A percentile compares a stretch with the other conserved stretches of the same genome.
These are phyloP conservation scores for Mantis religiosa DNA, from an alignment of 2,888 invertebrate species.

Conservation along the genomic window DNA sequence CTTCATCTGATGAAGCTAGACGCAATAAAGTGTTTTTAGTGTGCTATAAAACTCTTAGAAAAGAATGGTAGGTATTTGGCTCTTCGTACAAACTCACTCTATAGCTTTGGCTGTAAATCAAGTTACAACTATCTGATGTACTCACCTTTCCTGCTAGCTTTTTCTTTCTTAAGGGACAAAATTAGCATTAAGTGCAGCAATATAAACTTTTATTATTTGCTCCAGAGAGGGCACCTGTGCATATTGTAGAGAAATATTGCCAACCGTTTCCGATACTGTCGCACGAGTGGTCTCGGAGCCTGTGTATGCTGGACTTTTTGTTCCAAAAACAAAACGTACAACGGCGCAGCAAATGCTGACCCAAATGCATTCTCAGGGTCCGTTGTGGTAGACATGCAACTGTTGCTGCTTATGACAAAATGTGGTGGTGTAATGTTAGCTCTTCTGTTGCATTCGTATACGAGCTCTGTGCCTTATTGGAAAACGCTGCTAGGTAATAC, in stretches of 20 bases:
- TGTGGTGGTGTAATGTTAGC: background rate
- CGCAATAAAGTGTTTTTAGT: background rate
- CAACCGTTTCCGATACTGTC: too few relatives aligned
- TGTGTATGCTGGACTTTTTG: background rate
- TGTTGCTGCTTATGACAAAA: background rate
- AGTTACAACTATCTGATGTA: background rate
- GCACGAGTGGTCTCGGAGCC: background rate
- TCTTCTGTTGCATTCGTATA: background rate
- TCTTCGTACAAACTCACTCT: background rate
- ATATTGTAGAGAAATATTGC: background rate
- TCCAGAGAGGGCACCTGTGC: background rate
- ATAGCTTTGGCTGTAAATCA: background rate
- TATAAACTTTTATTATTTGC: background rate
- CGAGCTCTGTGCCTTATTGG: background rate
- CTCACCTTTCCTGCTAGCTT: background rate
- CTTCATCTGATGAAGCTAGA: background rate
- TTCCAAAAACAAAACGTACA: background rate
- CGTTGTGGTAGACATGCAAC: background rate
- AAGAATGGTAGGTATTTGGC: background rate
- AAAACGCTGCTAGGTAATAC: background rate
- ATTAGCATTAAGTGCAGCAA: background rate
- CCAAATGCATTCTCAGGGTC: background rate
- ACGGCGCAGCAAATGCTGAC: background rate
- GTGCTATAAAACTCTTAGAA: background rate
- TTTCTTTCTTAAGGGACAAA: background rate